Conservation (phyloP, 2,113 vertebrate genomes). For the Trichomycterus rosablanca region DNA sequence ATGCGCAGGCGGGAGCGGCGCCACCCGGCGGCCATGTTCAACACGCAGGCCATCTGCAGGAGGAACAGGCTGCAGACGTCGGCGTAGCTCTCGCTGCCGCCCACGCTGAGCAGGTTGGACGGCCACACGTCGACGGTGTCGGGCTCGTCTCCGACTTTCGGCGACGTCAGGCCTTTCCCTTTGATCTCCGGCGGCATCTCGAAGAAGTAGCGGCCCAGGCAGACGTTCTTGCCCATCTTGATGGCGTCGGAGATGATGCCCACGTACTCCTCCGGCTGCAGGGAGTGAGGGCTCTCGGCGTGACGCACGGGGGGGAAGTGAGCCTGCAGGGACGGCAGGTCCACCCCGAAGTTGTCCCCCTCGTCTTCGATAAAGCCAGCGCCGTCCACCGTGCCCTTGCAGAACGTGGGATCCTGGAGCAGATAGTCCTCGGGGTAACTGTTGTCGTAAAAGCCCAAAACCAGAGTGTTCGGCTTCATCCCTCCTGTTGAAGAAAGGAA, state of each 20-base stretch:
- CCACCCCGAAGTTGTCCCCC: conserved; percentile 75
- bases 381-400: conserved; percentile 37
- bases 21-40: conserved; percentile 87
- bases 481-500: conserved; percentile 67
- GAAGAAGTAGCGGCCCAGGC: conserved; percentile 78
- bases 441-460: conserved; percentile 85
- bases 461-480: conserved; percentile 87
- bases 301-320: conserved; percentile 80
- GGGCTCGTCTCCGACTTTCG: conserved; percentile 37
- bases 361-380: conserved; percentile 47
- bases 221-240: conserved; percentile 90
- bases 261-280: conserved; percentile 78
- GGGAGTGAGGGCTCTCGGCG: conserved; percentile 67
- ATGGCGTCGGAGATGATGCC: conserved; percentile 81
- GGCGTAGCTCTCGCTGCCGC: conserved; percentile 65
- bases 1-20: conserved; percentile 78
- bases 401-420: conserved; percentile 77
- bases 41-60: conserved; percentile 88
- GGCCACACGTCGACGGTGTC: conserved; percentile 83
- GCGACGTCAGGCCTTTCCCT: conserved; percentile 30
- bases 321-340: conserved; percentile 75
- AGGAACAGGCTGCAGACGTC: conserved; percentile 87
- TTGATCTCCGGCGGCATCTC: conserved; percentile 61
- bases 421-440: conserved; percentile 82
- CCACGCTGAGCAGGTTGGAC: conserved; percentile 76